phyloP scores from a whole-genome alignment of 2,888 invertebrate genomes.

The Nomada flava region DNA sequence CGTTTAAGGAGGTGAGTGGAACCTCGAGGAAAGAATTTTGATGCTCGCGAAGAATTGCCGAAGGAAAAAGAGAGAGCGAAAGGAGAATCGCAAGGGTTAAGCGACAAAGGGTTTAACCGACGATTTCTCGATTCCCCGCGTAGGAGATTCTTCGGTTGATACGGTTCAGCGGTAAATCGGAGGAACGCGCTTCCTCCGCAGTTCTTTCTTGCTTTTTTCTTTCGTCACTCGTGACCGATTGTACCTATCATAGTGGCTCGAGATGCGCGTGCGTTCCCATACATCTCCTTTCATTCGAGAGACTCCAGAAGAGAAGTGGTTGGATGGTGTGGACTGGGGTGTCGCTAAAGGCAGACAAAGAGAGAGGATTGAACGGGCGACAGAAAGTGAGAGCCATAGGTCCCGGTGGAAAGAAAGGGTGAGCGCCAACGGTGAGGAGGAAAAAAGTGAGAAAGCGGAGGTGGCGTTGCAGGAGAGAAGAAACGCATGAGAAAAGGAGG shows the following conservation, averaged over 20 bases:
- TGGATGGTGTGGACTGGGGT: conserved; percentile 59
- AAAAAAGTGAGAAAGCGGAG: conserved; percentile 4
- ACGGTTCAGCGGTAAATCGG: conserved; percentile 48
- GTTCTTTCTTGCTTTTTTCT: conserved; percentile 50
- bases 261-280: conserved; percentile 66
- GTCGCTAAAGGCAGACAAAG: conserved; percentile 41
- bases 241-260: conserved; percentile 66
- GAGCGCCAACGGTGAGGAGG: conserved; percentile 23
- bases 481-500: conserved; percentile 24
- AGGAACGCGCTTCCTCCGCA: conserved; percentile 47
- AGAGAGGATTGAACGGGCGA: conserved; percentile 22
- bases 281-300: conserved; percentile 69
- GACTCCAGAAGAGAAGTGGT: conserved; percentile 61
- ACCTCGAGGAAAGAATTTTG: conserved; percentile 44
- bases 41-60: conserved; percentile 27
- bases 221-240: conserved; percentile 62
- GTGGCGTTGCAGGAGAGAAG: conserved; percentile 23
- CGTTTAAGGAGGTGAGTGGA: conserved; percentile 20
- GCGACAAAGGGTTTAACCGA: conserved; percentile 56
- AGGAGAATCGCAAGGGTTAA: conserved; percentile 37
- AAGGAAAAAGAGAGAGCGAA: background rate
- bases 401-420: conserved; percentile 26
- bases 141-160: conserved; percentile 45
- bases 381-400: conserved; percentile 28
- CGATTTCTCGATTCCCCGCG: conserved; percentile 50